These are phyloP conservation scores for Cantharis lateralis DNA, from an alignment of 2,888 invertebrate species.

Conservation along the genomic window DNA sequence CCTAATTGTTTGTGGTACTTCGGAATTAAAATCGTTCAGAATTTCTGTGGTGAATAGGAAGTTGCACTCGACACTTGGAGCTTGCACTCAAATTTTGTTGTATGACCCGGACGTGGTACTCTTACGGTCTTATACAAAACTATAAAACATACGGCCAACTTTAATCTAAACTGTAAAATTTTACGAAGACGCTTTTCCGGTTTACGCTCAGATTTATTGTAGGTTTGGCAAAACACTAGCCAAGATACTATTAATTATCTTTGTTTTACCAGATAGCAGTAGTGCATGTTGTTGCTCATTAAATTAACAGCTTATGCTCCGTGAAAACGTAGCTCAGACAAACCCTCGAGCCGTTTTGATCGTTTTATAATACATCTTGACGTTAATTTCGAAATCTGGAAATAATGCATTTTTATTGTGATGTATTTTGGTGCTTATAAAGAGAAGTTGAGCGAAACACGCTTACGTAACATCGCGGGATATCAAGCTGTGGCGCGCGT, in stretches of 20 bases:
- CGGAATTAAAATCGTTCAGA: neutral
- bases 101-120: neutral
- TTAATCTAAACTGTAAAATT: neutral
- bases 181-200: neutral
- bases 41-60: neutral
- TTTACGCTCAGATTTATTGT: neutral
- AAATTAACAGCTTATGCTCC: neutral
- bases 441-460: neutral
- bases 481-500: neutral
- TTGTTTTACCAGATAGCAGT: neutral
- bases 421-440: neutral
- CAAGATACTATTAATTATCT: neutral
- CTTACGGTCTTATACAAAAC: neutral
- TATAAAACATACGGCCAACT: neutral
- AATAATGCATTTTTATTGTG: neutral
- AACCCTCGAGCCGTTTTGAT: neutral
- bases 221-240: neutral
- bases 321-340: neutral
- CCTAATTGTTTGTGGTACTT: no score
- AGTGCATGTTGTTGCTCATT: neutral
- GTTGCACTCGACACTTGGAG: neutral
- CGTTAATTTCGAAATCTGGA: neutral
- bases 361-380: neutral
- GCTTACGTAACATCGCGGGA: neutral
- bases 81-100: neutral